These are phyloP conservation scores for Dermochelys coriacea DNA, from an alignment of 2,797 vertebrate species.

Conservation along the genomic window DNA sequence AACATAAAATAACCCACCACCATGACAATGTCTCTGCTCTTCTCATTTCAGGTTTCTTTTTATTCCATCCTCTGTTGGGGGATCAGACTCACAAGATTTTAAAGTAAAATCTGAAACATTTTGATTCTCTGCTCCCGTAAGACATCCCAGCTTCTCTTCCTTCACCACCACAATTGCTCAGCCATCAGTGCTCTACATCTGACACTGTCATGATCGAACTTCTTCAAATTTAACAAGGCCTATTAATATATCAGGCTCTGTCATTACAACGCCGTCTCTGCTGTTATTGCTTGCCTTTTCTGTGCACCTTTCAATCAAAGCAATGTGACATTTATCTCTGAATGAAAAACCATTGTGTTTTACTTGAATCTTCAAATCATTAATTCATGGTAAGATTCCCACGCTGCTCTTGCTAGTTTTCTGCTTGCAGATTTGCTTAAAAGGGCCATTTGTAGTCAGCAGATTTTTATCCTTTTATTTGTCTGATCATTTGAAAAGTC, in stretches of 20 bases:
- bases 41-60: neutral
- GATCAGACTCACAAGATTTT: conserved; percentile 17
- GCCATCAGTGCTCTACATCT: neutral
- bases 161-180: neutral
- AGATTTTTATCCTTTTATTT: neutral
- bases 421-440: neutral
- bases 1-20: neutral
- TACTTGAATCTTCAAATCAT: conserved; percentile 2
- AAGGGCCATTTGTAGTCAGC: neutral
- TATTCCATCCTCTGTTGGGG: neutral
- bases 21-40: neutral
- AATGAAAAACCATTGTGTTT: conserved; percentile 10
- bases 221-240: neutral
- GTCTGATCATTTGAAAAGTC: conserved; percentile 17
- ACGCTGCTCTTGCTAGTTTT: neutral
- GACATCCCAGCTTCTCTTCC: neutral
- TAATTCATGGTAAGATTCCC: neutral
- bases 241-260: neutral
- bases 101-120: conserved; percentile 11
- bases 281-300: conserved; percentile 9
- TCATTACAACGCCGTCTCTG: neutral
- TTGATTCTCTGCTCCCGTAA: neutral
- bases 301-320: neutral
- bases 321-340: neutral
- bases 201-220: neutral